These are phyloP conservation scores for Lasioglossum figueresi DNA, from an alignment of 2,888 invertebrate genomes.

Conservation along the genomic window DNA sequence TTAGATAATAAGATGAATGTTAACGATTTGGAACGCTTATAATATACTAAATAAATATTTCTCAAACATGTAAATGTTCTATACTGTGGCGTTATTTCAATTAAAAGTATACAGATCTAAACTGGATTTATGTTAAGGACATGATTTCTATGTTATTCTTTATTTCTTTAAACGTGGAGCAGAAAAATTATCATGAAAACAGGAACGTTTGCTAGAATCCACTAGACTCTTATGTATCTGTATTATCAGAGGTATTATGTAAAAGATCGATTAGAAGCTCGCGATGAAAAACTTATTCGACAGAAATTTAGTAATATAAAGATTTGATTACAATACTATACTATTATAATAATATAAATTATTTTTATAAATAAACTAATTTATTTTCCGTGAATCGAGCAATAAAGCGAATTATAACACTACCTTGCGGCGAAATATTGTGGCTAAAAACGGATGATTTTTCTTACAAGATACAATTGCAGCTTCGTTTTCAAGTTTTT, in stretches of 20 bases:
- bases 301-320: background rate
- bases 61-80: slow-evolving; percentile 15
- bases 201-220: background rate
- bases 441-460: background rate
- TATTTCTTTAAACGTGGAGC: background rate
- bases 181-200: background rate
- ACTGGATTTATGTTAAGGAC: background rate
- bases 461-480: background rate
- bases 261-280: background rate
- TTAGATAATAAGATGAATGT: slow-evolving; percentile 26
- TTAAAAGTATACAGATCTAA: background rate
- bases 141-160: background rate
- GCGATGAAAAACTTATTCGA: background rate
- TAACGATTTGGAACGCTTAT: slow-evolving; percentile 21
- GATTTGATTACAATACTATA: background rate
- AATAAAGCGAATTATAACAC: background rate
- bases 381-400: background rate
- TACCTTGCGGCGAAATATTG: background rate
- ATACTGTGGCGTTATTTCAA: background rate
- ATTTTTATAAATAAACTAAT: background rate
- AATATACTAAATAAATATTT: slow-evolving; percentile 42
- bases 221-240: background rate
- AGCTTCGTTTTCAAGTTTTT: background rate
- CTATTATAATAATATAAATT: no score
- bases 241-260: background rate